phyloP scores from a whole-genome alignment of 1,140 invertebrate species.

The Camponotus pennsylvanicus region DNA sequence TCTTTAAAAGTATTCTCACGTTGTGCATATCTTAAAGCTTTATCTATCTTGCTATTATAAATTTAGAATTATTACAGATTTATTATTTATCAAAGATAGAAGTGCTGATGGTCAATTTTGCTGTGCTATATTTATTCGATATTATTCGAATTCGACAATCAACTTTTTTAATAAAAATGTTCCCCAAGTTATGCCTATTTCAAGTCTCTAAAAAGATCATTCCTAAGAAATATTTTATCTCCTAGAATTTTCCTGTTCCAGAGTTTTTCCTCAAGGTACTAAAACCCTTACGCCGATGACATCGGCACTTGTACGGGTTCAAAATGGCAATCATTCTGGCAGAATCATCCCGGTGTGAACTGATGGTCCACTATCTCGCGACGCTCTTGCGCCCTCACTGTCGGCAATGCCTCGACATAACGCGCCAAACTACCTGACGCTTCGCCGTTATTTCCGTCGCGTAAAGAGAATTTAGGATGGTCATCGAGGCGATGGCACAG shows the following conservation, averaged over 20 bases:
- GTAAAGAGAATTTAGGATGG: conserved; percentile 59
- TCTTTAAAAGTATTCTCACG: too few species aligned
- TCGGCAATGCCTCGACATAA: background rate
- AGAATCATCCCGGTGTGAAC: conserved; percentile 9
- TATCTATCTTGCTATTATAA: too few species aligned
- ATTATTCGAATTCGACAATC: too few species aligned
- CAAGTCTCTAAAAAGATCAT: background rate
- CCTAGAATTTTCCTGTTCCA: too few species aligned
- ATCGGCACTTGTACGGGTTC: background rate
- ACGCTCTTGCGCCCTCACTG: background rate
- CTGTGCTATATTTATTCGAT: too few species aligned
- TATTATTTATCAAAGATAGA: too few species aligned
- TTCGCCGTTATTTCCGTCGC: conserved; percentile 33
- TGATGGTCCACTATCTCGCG: conserved; percentile 13
- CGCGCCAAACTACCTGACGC: conserved; percentile 30
- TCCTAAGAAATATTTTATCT: background rate
- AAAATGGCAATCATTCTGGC: conserved; percentile 8
- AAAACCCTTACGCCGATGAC: background rate
- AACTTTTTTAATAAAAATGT: too few species aligned
- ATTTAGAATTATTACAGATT: too few species aligned
- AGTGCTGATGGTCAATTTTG: too few species aligned
- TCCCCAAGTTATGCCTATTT: too few species aligned
- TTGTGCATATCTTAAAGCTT: too few species aligned
- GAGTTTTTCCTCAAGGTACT: background rate
- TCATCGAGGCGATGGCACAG: conserved; percentile 12